Evolutionary conservation across 2,113 vertebrate species (phyloP), one percentile per base, ranked within the genome.

Genomic region (Abramis brama): DNA sequence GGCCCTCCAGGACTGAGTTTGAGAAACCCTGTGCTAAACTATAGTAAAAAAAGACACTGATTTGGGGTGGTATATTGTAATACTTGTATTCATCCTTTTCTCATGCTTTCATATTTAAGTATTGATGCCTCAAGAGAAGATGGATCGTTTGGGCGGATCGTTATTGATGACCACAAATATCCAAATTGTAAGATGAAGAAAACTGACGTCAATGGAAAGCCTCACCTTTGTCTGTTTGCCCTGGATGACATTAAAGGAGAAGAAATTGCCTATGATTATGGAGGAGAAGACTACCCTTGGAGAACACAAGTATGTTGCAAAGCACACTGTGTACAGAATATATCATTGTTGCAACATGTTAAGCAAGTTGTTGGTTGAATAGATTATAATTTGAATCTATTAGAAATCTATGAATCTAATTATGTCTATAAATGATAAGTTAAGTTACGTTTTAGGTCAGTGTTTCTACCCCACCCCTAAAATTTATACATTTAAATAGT

Each of bases 191-290:
- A 47, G 55, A 82, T 86, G 55, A 52, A 75, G 62, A 86, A 74
- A 75, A 75, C 39, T 62, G 25, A 81, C 17, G 43, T 82, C 39
- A 82, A 86, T 62, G 68, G 39, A 75, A 81, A 64, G 19, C 78
- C 70, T 64, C 85, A 86, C 68, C 68, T 81, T 81, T 86, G 85
- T 25, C 30, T 86, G 66, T 81, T 81, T 74, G 85, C 77, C 27
- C 55, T 82, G 0, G 64, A 75, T 6, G 70, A 82, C 66, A 80
- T 86, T 81, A 82, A 30, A 33, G 30, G 30, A 33, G 30, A 33
- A 33, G 30, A 33, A 33, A 33, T 33, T 33, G 30, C 30, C 30
- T 33, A 33, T 33, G 30, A 33, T 33, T 33, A 33, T 33, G 30
- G 30, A 33, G 30, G 30, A 33, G 30, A 33, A 33, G 30, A 33